Percentiles rank a stretch among this genome's conserved stretches.
Evolutionary conservation across 2,797 vertebrate genomes (phyloP).

Genomic region (Vipera latastei): DNA sequence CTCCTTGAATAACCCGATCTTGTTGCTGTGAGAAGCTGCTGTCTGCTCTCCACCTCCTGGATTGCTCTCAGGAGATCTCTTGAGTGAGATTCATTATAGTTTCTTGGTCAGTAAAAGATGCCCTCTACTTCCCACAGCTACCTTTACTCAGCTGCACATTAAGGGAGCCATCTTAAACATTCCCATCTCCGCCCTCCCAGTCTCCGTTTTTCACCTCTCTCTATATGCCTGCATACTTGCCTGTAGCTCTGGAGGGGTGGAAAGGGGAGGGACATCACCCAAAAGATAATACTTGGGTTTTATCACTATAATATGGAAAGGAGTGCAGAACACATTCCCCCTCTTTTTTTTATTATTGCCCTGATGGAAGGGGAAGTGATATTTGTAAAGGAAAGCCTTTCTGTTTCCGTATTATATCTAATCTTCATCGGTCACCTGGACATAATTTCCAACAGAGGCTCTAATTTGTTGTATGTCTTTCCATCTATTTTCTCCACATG

Average conservation of each 20-base stretch:
- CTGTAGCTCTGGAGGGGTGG: constrained; percentile 3
- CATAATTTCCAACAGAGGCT: constrained; percentile 2
- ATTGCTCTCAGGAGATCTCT: background rate
- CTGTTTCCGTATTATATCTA: background rate
- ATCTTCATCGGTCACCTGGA: constrained; percentile 7
- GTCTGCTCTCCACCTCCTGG: constrained; percentile 33
- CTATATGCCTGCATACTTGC: constrained; percentile 40
- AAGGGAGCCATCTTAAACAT: constrained; percentile 47
- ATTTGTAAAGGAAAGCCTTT: background rate
- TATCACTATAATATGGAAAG: background rate
- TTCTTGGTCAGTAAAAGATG: background rate
- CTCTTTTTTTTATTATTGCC: background rate
- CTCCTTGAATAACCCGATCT: constrained; percentile 49
- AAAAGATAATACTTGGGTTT: background rate
- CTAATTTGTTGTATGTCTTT: constrained; percentile 37
- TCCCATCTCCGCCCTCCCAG: constrained; percentile 18
- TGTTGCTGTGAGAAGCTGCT: constrained; percentile 24
- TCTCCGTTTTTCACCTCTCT: background rate
- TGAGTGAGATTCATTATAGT: background rate
- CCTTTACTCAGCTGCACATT: constrained; percentile 9
- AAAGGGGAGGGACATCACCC: constrained; percentile 31
- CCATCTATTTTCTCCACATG: constrained; percentile 14
- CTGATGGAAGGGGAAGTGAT: background rate
- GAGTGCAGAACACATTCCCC: background rate
- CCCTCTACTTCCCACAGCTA: background rate